Conservation (phyloP, 1,140 invertebrate genomes). For the Caenorhabditis latens region DNA sequence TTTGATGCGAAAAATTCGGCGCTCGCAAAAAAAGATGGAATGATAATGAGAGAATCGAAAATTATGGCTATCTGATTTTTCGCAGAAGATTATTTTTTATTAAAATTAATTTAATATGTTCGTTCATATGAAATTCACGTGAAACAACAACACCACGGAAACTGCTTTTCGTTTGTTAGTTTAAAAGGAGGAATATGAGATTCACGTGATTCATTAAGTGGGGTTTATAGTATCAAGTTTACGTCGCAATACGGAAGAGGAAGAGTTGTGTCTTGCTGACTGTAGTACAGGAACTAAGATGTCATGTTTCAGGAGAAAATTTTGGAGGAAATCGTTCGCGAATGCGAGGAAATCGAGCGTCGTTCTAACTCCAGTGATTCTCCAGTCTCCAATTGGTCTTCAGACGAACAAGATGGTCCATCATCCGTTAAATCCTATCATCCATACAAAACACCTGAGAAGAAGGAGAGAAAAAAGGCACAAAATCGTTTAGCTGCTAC, state of each 20-base stretch:
- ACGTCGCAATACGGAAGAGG: neutral
- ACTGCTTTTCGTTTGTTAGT: neutral
- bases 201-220: neutral
- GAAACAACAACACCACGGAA: neutral
- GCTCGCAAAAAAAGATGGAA: neutral
- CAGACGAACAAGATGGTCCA: slow-evolving; percentile 35
- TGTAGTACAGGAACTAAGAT: neutral
- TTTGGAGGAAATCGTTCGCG: slow-evolving; percentile 61
- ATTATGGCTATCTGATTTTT: too few relatives aligned
- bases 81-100: too few relatives aligned
- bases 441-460: slow-evolving; percentile 54
- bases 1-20: too few relatives aligned
- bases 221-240: neutral
- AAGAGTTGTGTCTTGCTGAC: neutral
- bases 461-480: slow-evolving; percentile 62
- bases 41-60: neutral
- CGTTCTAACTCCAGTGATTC: slow-evolving; percentile 51
- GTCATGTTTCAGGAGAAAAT: slow-evolving; percentile 56
- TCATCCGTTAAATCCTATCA: slow-evolving; percentile 27
- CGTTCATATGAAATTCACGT: neutral
- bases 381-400: slow-evolving; percentile 41
- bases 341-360: slow-evolving; percentile 64
- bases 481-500: slow-evolving; percentile 61
- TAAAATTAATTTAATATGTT: too few relatives aligned
- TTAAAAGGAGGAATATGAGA: neutral